Evolutionary conservation across 1,140 invertebrate species (phyloP), one percentile per base, ranked within the genome.

Genomic region (Drosophila neocordata): DNA sequence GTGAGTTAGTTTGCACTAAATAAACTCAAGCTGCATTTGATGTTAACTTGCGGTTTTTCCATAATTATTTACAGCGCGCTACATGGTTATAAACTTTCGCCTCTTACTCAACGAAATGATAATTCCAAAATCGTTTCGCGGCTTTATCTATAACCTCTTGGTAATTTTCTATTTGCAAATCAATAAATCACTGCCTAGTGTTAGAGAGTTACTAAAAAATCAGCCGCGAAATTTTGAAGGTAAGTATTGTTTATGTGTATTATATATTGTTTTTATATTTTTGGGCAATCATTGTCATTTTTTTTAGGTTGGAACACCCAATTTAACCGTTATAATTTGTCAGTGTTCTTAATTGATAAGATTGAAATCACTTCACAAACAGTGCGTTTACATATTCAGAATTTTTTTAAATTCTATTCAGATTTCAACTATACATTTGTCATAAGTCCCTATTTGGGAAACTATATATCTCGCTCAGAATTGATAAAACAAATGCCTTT

Each of bases 391-490:
- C 6, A 7, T 24, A 1, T 12, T 6, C 24, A 53, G 6, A 6
- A n/a, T 22, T 53, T 53, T 27, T 53, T 53, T 27, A 3, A 24
- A 0, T 53, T 53, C 27, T 53, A 53, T 27, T 4, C 51, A 7
- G 0, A 22, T 12, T 53, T 53, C 7, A 1, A 1, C 51, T 53
- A 20, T 53, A 1, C 13, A 20, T 24, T n/a, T n/a, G 51, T 53
- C 22, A n/a, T 53, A 7, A 27, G 15, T 27, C 51, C 51, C 12
- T 53, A 24, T 53, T 13, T 53, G 12, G 51, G 51, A 53, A 53
- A 7, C 7, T 1, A 12, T 11, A 27, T 53, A 27, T 11, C 0
- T 7, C 12, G 4, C 6, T 12, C 4, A 1, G 1, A 27, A 27
- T 5, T 53, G n/a, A 6, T 0, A 1, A 2, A 27, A 8, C 11